phyloP scores from a whole-genome alignment of 1,140 invertebrate genomes.

The Wiebesia pumilae region DNA sequence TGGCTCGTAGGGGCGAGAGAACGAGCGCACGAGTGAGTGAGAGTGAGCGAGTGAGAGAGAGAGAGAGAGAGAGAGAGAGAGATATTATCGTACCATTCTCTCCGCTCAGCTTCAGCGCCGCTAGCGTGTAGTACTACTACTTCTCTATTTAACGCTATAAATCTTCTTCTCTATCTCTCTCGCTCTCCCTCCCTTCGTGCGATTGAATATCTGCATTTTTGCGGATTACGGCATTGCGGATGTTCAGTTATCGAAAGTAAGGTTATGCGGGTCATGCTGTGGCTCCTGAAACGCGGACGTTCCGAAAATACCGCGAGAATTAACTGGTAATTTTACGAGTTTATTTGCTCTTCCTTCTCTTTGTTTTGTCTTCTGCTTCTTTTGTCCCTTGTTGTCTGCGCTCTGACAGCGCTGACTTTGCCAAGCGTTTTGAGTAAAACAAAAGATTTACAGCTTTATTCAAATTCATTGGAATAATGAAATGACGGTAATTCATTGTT shows the following conservation, averaged over 20 bases:
- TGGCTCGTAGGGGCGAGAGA: background rate
- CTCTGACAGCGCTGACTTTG: background rate
- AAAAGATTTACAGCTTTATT: background rate
- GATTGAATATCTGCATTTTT: constrained; percentile 3
- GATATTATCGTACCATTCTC: background rate
- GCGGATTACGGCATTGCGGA: constrained; percentile 47
- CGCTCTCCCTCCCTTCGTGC: constrained; percentile 7
- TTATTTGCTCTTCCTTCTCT: background rate
- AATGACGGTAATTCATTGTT: background rate
- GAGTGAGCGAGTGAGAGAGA: background rate
- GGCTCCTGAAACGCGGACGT: background rate
- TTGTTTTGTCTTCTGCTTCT: constrained; percentile 1
- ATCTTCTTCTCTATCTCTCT: constrained; percentile 17
- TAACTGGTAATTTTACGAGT: background rate
- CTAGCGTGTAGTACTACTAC: background rate
- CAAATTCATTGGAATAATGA: background rate
- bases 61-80: background rate
- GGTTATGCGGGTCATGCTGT: constrained; percentile 35
- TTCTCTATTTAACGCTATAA: too few relatives aligned
- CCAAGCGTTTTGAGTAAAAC: background rate
- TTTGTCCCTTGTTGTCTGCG: background rate
- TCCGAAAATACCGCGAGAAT: constrained; percentile 2
- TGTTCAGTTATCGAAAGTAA: constrained; percentile 29
- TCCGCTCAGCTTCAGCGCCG: background rate
- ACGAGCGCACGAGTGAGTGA: background rate